phyloP scores from a whole-genome alignment of 2,888 invertebrate genomes.

The Trachelus iudaicus region DNA sequence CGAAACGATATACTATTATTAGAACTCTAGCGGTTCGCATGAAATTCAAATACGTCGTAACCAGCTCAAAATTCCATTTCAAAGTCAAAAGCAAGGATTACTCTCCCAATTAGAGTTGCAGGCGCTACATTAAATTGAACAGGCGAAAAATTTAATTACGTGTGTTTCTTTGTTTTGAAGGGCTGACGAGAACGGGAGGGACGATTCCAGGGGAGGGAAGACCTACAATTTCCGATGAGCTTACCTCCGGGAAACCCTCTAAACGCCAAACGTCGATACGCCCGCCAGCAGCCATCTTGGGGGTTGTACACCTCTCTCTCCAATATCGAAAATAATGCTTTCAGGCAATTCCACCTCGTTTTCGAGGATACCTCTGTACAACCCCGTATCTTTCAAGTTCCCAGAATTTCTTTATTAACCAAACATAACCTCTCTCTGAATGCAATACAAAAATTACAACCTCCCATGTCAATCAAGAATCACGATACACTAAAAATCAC shows the following conservation, averaged over 20 bases:
- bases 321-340: conserved; percentile 49
- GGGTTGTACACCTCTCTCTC: conserved; percentile 53
- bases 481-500: background rate
- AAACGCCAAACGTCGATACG: conserved; percentile 66
- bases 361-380: background rate
- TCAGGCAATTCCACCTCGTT: conserved; percentile 47
- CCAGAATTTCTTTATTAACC: background rate
- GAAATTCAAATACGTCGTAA: background rate
- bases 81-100: background rate
- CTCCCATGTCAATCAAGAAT: background rate
- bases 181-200: conserved; percentile 41
- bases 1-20: background rate
- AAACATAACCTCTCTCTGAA: background rate
- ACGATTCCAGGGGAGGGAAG: conserved; percentile 63
- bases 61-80: background rate
- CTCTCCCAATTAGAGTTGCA: background rate
- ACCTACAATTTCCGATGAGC: conserved; percentile 65
- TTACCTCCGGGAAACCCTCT: conserved; percentile 64
- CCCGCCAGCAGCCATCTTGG: conserved; percentile 60
- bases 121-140: conserved; percentile 43
- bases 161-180: conserved; percentile 61
- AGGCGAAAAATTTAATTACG: conserved; percentile 59
- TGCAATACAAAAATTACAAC: background rate
- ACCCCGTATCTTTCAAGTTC: background rate
- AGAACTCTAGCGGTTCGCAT: background rate